A percentile compares a stretch with the other conserved stretches of the same genome.
Evolutionary conservation across 2,113 vertebrate genomes (phyloP).

Genomic region (Dipodomys stephensi): DNA sequence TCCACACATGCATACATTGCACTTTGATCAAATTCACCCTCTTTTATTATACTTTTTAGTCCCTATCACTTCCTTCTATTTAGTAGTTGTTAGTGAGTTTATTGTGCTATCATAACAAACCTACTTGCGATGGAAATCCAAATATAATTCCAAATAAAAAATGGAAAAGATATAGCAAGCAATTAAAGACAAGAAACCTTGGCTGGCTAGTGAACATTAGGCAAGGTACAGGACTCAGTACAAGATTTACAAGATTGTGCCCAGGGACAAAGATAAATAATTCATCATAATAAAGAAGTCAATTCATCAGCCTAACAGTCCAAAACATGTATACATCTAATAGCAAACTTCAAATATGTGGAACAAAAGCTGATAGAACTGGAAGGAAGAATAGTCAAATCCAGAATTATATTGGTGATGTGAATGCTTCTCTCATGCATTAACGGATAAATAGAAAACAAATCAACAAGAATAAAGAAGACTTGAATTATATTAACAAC

Average conservation of each 20-base stretch:
- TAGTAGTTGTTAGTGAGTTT: too few relatives aligned
- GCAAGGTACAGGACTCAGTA: background rate
- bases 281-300: background rate
- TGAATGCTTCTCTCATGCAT: background rate
- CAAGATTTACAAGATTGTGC: background rate
- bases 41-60: too few relatives aligned
- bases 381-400: background rate
- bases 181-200: slow-evolving; percentile 39
- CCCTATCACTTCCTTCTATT: too few relatives aligned
- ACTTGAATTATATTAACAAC: background rate
- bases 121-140: background rate
- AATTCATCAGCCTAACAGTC: background rate
- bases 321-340: background rate
- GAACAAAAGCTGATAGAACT: slow-evolving; percentile 9
- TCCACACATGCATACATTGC: too few relatives aligned
- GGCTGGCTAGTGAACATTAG: background rate
- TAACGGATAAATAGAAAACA: slow-evolving; percentile 32
- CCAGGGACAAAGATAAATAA: background rate
- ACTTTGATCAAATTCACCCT: too few relatives aligned
- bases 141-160: slow-evolving; percentile 6
- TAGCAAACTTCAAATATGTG: slow-evolving; percentile 27
- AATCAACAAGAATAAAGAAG: background rate
- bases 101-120: background rate
- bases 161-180: background rate
- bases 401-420: background rate